Conservation (phyloP, 2,113 vertebrate species). For the Speoplatyrhinus poulsoni region DNA sequence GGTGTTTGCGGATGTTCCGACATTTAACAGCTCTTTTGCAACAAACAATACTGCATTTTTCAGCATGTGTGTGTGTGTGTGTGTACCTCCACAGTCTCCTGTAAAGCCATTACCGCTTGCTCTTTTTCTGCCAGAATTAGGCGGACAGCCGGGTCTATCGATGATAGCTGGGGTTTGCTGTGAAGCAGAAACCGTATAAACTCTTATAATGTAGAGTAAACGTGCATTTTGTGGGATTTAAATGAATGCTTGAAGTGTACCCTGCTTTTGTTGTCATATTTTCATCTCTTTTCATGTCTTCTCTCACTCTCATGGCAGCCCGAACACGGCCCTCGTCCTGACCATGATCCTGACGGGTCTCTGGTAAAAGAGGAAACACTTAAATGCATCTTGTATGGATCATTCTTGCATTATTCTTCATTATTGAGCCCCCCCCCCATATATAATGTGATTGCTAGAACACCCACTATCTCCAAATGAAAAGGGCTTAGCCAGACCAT, state of each 20-base stretch:
- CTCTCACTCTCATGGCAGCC: conserved; percentile 24
- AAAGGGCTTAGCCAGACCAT: background rate
- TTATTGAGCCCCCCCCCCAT: background rate
- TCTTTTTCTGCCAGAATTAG: conserved; percentile 78
- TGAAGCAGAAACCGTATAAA: background rate
- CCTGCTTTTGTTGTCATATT: background rate
- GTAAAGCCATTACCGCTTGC: conserved; percentile 67
- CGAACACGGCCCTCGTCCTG: conserved; percentile 30
- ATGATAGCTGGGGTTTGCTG: conserved; percentile 44
- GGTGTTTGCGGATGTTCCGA: conserved; percentile 28
- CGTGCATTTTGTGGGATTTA: background rate
- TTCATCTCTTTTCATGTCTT: conserved; percentile 5
- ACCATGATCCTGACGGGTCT: conserved; percentile 28
- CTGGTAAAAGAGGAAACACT: conserved; percentile 8
- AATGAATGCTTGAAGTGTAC: background rate
- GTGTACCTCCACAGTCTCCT: conserved; percentile 79
- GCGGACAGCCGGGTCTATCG: conserved; percentile 63
- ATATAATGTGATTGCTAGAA: background rate
- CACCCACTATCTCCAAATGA: background rate
- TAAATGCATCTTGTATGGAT: too few relatives aligned
- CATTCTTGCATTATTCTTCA: background rate
- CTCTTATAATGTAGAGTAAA: background rate
- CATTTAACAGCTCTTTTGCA: conserved; percentile 30
- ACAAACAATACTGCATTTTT: background rate
- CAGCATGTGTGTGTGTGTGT: conserved; percentile 1